Conservation (phyloP, 30 jellyfish, hydroid and myxozoan genomes). For the Pseudorhiza aurosa region DNA sequence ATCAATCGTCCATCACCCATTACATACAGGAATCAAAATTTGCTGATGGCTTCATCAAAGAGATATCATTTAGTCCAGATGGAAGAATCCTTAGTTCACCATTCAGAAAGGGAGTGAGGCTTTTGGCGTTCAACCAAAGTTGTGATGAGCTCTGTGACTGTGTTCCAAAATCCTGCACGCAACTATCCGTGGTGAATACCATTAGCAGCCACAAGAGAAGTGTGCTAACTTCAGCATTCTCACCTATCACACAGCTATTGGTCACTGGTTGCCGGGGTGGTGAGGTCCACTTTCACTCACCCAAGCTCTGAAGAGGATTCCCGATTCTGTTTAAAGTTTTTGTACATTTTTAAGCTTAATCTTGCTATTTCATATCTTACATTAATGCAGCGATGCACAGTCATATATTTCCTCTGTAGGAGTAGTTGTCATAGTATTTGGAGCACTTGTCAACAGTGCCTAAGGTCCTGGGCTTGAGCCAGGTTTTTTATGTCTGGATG, state of each 20-base stretch:
- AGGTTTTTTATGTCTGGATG: no score
- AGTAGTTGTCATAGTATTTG: no score
- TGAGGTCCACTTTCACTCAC: conserved; percentile 72
- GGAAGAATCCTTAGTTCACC: conserved; percentile 94
- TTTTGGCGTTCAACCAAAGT: conserved; percentile 59
- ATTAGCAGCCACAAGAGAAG: conserved; percentile 69
- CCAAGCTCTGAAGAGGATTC: conserved; percentile 70
- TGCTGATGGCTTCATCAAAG: conserved; percentile 90
- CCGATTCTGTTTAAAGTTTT: no score
- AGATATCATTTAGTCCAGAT: conserved; percentile 79
- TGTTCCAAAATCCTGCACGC: conserved; percentile 14
- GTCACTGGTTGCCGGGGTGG: conserved; percentile 97
- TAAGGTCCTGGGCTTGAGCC: no score
- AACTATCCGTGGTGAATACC: conserved; percentile 60
- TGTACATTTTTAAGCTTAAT: no score
- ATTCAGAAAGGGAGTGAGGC: conserved; percentile 84
- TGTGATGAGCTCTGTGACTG: conserved; percentile 71
- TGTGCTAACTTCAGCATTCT: conserved; percentile 79
- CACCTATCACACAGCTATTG: conserved; percentile 72
- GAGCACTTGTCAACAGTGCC: no score
- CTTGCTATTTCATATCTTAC: no score
- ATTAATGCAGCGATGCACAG: no score
- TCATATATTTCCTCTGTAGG: no score
- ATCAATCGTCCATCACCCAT: conserved; percentile 46
- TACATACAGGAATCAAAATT: conserved; percentile 73